Evolutionary conservation across 2,113 vertebrate species (phyloP).

Genomic region (Psettodes erumei): DNA sequence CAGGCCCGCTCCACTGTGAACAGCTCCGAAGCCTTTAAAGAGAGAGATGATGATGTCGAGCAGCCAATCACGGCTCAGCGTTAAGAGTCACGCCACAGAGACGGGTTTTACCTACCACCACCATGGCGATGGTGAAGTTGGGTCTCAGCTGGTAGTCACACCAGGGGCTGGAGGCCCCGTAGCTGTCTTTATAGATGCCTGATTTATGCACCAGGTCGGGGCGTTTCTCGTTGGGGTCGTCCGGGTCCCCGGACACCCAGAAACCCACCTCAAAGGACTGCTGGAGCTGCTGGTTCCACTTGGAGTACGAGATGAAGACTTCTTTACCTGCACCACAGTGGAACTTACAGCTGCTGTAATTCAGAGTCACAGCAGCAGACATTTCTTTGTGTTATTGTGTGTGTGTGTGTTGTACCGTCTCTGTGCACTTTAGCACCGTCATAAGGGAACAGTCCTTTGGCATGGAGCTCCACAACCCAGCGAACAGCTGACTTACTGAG

Average conservation of each 20-base stretch:
- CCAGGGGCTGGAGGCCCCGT: slow-evolving; percentile 93
- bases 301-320: slow-evolving; percentile 84
- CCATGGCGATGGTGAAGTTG: slow-evolving; percentile 96
- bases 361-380: background rate
- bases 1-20: slow-evolving; percentile 90
- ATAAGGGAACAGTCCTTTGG: slow-evolving; percentile 90
- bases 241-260: slow-evolving; percentile 89
- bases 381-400: background rate
- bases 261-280: slow-evolving; percentile 90
- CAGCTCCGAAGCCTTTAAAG: slow-evolving; percentile 90
- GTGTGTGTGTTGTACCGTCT: slow-evolving; percentile 82
- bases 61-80: background rate
- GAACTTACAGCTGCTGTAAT: background rate
- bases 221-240: slow-evolving; percentile 87
- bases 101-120: slow-evolving; percentile 93
- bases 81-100: too few relatives aligned
- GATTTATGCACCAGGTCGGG: slow-evolving; percentile 93
- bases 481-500: slow-evolving; percentile 91
- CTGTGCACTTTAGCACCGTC: slow-evolving; percentile 84
- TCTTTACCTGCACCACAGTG: slow-evolving; percentile 64
- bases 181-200: slow-evolving; percentile 96
- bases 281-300: slow-evolving; percentile 93
- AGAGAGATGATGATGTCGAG: background rate
- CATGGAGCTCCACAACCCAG: slow-evolving; percentile 89
- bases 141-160: slow-evolving; percentile 98